Percentiles rank a stretch among this genome's conserved stretches.
Evolutionary conservation across 2,888 invertebrate genomes (phyloP).

Genomic region (Hyles lineata): DNA sequence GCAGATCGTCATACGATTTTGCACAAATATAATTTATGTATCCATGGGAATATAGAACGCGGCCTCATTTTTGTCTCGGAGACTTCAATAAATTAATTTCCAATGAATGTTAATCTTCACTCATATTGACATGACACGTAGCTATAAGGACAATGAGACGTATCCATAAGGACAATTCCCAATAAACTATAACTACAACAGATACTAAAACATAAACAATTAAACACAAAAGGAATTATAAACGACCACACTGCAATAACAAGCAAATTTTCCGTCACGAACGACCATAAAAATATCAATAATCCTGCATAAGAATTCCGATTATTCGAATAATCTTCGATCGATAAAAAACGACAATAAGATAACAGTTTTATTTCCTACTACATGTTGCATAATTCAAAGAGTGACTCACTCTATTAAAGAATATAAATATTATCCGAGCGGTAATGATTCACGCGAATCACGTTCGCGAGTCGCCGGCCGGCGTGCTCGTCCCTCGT

Average conservation of each 20-base stretch:
- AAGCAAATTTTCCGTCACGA: neutral
- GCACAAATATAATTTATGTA: too few relatives aligned
- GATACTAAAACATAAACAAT: neutral
- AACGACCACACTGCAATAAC: neutral
- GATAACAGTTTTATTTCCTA: conserved; percentile 10
- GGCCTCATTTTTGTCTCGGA: too few relatives aligned
- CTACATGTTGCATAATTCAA: conserved; percentile 25
- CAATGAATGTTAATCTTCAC: too few relatives aligned
- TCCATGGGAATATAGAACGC: too few relatives aligned
- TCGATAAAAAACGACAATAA: conserved; percentile 19
- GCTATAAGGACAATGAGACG: too few relatives aligned
- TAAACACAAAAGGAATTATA: neutral
- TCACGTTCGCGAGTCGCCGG: conserved; percentile 14
- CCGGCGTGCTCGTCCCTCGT: conserved; percentile 3
- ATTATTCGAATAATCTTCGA: neutral
- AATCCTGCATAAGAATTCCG: neutral
- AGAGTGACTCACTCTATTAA: conserved; percentile 23
- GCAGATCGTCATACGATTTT: too few relatives aligned
- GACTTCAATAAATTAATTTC: too few relatives aligned
- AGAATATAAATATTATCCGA: conserved; percentile 18
- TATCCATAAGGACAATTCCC: too few relatives aligned
- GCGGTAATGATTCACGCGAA: conserved; percentile 23
- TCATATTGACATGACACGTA: too few relatives aligned
- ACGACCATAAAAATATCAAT: neutral
- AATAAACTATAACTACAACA: too few relatives aligned